phyloP scores from a whole-genome alignment of 1,140 invertebrate species.

The Mercenaria mercenaria region DNA sequence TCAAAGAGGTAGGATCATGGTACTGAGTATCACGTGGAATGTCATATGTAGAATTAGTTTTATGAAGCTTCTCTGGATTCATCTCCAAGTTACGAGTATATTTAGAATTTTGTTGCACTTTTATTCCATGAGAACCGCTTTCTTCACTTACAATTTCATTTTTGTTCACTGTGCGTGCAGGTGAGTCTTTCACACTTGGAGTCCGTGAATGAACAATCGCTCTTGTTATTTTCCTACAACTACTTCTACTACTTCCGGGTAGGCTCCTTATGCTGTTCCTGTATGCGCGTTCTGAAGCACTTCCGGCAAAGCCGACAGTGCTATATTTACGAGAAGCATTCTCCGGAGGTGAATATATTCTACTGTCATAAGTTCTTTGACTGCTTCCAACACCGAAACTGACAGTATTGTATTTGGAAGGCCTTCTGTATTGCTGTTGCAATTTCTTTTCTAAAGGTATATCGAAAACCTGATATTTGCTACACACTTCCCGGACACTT shows the following conservation, averaged over 20 bases:
- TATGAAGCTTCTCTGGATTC: too few relatives aligned
- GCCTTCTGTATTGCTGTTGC: constrained; percentile 17
- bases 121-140: background rate
- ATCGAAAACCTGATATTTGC: constrained; percentile 32
- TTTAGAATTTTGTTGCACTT: background rate
- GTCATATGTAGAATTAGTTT: background rate
- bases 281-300: background rate
- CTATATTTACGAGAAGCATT: background rate
- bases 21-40: constrained; percentile 31
- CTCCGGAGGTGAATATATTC: background rate
- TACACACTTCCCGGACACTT: constrained; percentile 41
- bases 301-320: background rate
- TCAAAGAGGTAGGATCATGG: constrained; percentile 44
- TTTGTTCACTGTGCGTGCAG: background rate
- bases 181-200: background rate
- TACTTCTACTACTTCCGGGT: background rate
- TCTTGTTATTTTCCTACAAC: background rate
- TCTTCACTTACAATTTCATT: background rate
- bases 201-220: constrained; percentile 13
- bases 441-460: constrained; percentile 31
- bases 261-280: background rate
- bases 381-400: background rate
- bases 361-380: background rate
- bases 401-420: background rate
- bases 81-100: too few relatives aligned